Percentiles rank a stretch among this genome's conserved stretches.
Evolutionary conservation across 1,140 invertebrate genomes (phyloP).

Genomic region (Cydia pomonella): DNA sequence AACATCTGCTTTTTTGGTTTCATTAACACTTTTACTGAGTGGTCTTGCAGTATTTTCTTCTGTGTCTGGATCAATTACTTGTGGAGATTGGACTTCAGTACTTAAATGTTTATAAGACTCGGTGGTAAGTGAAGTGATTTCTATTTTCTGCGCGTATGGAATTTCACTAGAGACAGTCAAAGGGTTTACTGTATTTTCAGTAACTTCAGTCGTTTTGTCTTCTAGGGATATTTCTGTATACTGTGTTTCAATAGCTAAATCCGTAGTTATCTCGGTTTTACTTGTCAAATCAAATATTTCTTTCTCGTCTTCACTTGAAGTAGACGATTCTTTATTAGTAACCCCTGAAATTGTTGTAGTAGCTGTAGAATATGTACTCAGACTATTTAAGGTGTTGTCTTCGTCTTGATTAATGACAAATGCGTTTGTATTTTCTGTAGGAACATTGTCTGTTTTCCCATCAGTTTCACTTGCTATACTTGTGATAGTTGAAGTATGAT

Average conservation of each 20-base stretch:
- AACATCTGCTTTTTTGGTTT: not conserved
- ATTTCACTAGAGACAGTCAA: not conserved
- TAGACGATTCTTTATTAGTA: not conserved
- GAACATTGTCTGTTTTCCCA: not conserved
- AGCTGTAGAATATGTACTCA: not conserved
- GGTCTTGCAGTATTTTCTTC: not conserved
- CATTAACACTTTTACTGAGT: not conserved
- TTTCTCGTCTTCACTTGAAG: not conserved
- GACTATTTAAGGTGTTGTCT: not conserved
- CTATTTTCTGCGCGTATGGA: not conserved
- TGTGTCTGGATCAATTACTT: not conserved
- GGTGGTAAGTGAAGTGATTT: not conserved
- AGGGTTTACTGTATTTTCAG: not conserved
- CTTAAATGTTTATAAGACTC: not conserved
- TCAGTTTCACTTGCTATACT: not conserved
- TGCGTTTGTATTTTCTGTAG: constrained; percentile 6
- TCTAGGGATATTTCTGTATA: not conserved
- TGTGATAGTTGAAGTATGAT: not conserved
- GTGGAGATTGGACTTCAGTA: not conserved
- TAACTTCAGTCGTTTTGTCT: not conserved
- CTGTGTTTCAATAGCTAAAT: not conserved
- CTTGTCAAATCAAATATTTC: not conserved
- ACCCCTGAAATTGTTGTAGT: not conserved
- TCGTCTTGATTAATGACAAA: not conserved
- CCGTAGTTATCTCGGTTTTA: not conserved